Evolutionary conservation across 1,140 invertebrate species (phyloP), one percentile per base, ranked within the genome.

Genomic region (Limonius californicus): DNA sequence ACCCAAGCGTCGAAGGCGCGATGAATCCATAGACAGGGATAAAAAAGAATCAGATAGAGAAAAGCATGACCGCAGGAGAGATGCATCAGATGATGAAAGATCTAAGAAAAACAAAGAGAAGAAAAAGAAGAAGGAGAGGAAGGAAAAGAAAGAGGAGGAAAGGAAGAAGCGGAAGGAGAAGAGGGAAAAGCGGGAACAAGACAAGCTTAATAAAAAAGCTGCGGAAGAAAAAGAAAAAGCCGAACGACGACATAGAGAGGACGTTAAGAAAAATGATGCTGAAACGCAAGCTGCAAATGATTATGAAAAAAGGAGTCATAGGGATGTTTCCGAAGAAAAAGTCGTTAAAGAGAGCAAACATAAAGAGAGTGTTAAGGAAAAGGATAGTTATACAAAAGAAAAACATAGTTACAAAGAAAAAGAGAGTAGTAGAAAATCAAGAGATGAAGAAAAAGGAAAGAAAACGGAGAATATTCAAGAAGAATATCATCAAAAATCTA

Each of bases 71-170:
- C 72, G 76, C 11, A 77, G 78, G 16, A 74, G 69, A 0, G 78
- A 78, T 1, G 75, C 67, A 58, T 75, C 74, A 2, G 76, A 77
- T 47, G 72, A 74, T 20, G 74, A 74, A 45, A 76, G 81, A 18
- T 77, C 77, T 57, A 81, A 79, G 59, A 82, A 80, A 53, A 79
- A 78, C 30, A 81, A 79, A 68, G 81, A 77, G 59, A 82, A 81
- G 35, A 85, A 81, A 64, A 80, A 81, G 63, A 79, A 82, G 65
- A 80, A 80, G 57, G 81, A 83, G 32, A 80, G 79, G 42, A 18
- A 21, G 9, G 60, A 61, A 21, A 61, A 56, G 16, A 76, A 81
- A 42, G 79, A 83, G n/a, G 77, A 80, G 42, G 76, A 82, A 67
- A 81, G 78, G 70, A 79, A 80, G 72, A 80, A 79, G 68, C 78